Evolutionary conservation across 1,140 invertebrate genomes (phyloP), one percentile per base, ranked within the genome.

Genomic region (Habropoda laboriosa): DNA sequence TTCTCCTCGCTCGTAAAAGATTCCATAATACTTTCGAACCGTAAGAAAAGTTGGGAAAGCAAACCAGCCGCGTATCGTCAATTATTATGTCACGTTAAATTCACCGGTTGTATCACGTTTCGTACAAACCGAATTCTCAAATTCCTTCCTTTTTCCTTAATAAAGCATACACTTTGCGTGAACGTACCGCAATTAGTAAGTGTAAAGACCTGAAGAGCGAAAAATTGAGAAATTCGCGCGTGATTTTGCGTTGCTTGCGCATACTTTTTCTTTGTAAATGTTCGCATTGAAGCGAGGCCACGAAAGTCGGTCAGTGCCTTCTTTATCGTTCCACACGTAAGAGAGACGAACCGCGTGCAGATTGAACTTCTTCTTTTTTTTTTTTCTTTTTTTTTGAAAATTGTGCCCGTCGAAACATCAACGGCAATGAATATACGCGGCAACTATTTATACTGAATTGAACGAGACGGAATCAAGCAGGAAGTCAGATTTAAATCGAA

Each of bases 231-330:
- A 47, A 57, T 77, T 68, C 10, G 63, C 74, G 64, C 51, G 27
- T 47, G 61, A 70, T 58, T 68, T 58, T n/a, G 74, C 18, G 51
- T 47, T 32, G 53, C 51, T 38, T 47, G 42, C 24, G n/a, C 38
- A n/a, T n/a, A 70, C 64, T 77, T 58, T 58, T 77, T 42, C 74
- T 77, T 35, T 16, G 74, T 38, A 47, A 77, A 45, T 45, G 74
- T 24, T 53, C 24, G 60, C 53, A 53, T 53, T 51, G 60, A 49
- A 51, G 72, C 51, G 74, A 77, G 74, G 74, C 40, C 74, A 77
- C 64, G 64, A 77, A 77, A 77, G 74, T 77, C 64, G 74, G 74
- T 77, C 74, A 70, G 57, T 77, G 74, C 55, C 64, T 77, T 58
- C 74, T 77, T 77, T 77, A 77, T 70, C 53, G 74, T 32, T 38